Evolutionary conservation across 2,888 invertebrate genomes (phyloP).

Genomic region (Omphaloscelis lunosa): DNA sequence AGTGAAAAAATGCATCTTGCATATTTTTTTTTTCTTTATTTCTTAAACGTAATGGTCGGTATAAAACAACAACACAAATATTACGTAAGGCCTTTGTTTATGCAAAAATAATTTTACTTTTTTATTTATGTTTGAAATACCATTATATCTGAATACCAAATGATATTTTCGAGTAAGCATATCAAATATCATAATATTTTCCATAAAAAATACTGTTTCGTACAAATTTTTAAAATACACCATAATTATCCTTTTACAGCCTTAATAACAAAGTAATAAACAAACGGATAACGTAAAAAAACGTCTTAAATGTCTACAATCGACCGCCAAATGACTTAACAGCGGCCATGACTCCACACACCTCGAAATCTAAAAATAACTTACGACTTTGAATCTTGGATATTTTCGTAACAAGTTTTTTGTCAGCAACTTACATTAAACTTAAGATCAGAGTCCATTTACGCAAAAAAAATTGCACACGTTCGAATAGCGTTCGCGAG

Average conservation of each 20-base stretch:
- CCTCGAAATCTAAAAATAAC: slow-evolving; percentile 71
- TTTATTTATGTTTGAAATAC: background rate
- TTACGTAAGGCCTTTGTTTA: background rate
- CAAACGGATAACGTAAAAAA: slow-evolving; percentile 52
- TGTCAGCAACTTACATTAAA: slow-evolving; percentile 44
- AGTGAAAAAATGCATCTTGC: no score
- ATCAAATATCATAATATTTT: slow-evolving; percentile 18
- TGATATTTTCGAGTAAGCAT: slow-evolving; percentile 9
- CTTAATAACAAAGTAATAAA: slow-evolving; percentile 54
- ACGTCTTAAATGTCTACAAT: slow-evolving; percentile 34
- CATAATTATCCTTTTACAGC: slow-evolving; percentile 41
- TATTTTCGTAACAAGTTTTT: slow-evolving; percentile 74
- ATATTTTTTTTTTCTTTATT: background rate
- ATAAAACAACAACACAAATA: background rate
- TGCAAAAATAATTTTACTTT: background rate
- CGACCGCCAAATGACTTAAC: slow-evolving; percentile 68
- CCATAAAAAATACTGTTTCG: background rate
- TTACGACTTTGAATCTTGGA: slow-evolving; percentile 60
- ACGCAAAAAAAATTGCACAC: slow-evolving; percentile 2
- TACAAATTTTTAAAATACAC: slow-evolving; percentile 34
- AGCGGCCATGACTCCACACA: slow-evolving; percentile 69
- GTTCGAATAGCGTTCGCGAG: background rate
- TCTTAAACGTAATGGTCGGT: background rate
- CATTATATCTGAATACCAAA: background rate
- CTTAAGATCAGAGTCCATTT: slow-evolving; percentile 32